phyloP scores from a whole-genome alignment of 2,888 invertebrate species.

The Acronicta leporina region DNA sequence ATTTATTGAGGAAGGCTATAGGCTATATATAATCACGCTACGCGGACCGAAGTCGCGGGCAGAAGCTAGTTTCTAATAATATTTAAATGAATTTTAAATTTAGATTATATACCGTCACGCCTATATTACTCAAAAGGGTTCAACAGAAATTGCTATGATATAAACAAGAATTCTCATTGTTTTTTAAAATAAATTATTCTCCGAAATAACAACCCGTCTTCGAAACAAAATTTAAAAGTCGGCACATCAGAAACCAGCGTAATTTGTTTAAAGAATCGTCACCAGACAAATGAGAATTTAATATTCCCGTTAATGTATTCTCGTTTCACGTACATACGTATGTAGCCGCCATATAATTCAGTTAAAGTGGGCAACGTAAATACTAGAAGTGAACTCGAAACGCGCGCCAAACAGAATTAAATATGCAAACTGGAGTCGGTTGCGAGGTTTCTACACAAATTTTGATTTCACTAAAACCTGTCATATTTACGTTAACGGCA shows the following conservation, averaged over 20 bases:
- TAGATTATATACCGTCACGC: too few relatives aligned
- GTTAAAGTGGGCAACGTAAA: constrained; percentile 52
- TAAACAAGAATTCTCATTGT: too few relatives aligned
- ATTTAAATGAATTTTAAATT: too few relatives aligned
- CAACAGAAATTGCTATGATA: too few relatives aligned
- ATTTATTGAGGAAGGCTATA: too few relatives aligned
- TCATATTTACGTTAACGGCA: constrained; percentile 65
- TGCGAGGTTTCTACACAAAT: constrained; percentile 68
- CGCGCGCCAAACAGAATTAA: constrained; percentile 54
- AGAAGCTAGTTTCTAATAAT: too few relatives aligned
- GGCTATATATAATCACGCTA: too few relatives aligned
- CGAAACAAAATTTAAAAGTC: neutral
- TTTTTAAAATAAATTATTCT: neutral
- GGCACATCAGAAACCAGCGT: constrained; percentile 12
- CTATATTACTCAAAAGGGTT: too few relatives aligned
- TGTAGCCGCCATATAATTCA: constrained; percentile 46
- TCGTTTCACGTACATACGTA: constrained; percentile 23
- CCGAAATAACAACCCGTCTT: neutral
- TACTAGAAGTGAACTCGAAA: constrained; percentile 51
- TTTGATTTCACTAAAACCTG: constrained; percentile 76
- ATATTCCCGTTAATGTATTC: constrained; percentile 55
- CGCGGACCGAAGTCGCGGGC: too few relatives aligned
- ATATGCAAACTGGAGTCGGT: constrained; percentile 59
- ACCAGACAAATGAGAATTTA: constrained; percentile 54
- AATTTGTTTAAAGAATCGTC: constrained; percentile 14